These are phyloP conservation scores for Chascanopsetta lugubris DNA, from an alignment of 2,113 vertebrate species.

Conservation along the genomic window DNA sequence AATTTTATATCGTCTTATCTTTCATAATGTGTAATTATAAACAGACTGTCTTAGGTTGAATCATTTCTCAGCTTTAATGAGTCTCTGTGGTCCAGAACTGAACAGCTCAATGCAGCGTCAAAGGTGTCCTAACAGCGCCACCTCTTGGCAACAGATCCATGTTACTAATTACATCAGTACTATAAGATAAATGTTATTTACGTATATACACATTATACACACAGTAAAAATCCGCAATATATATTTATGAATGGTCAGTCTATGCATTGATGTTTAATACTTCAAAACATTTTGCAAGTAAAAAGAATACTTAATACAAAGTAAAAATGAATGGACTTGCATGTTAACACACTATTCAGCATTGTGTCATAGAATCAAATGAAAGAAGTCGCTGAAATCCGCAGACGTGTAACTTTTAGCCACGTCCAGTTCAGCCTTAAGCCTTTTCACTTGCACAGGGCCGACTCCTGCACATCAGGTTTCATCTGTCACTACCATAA, in stretches of 20 bases:
- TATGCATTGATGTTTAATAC: conserved; percentile 60
- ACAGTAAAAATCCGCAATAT: conserved; percentile 63
- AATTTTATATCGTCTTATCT: neutral
- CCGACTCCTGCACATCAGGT: conserved; percentile 10
- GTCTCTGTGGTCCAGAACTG: conserved; percentile 49
- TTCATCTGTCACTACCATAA: conserved; percentile 43
- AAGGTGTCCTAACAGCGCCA: conserved; percentile 58
- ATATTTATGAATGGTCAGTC: conserved; percentile 50
- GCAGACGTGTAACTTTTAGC: conserved; percentile 34
- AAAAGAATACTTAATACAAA: conserved; percentile 61
- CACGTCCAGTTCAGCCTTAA: conserved; percentile 18
- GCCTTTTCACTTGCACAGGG: conserved; percentile 40
- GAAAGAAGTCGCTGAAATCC: conserved; percentile 51
- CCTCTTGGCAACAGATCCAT: conserved; percentile 64
- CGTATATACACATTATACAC: conserved; percentile 20
- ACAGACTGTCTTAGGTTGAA: conserved; percentile 12
- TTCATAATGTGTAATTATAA: conserved; percentile 6
- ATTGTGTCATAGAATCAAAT: conserved; percentile 45
- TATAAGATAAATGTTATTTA: conserved; percentile 64
- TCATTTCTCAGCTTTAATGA: conserved; percentile 65
- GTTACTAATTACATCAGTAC: conserved; percentile 60
- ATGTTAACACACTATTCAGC: conserved; percentile 55
- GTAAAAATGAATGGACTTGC: conserved; percentile 64
- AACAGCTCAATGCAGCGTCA: conserved; percentile 48
- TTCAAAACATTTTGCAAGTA: conserved; percentile 42